A percentile compares a stretch with the other conserved stretches of the same genome.
Conservation (phyloP, 2,888 invertebrate species). For the Pandemis cinnamomeana region DNA sequence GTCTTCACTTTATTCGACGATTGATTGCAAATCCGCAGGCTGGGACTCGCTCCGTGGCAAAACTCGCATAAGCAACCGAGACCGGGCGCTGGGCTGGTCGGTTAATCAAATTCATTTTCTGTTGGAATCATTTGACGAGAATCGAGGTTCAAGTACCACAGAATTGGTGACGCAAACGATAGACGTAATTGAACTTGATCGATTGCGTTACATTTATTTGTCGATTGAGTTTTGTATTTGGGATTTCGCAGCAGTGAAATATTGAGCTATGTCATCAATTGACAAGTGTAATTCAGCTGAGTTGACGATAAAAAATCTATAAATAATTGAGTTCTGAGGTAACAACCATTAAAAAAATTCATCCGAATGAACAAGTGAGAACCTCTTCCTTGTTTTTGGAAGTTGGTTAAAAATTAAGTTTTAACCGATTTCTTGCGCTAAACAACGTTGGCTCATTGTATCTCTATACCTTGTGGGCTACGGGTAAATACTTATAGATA, state of each 20-base stretch:
- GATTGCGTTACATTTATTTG: constrained; percentile 18
- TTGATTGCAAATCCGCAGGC: constrained; percentile 23
- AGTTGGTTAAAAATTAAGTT: too few species aligned
- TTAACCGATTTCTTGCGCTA: too few species aligned
- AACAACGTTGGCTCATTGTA: too few species aligned
- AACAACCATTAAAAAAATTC: too few species aligned
- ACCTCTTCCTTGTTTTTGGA: too few species aligned
- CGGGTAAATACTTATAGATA: too few species aligned
- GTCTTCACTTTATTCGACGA: constrained; percentile 24
- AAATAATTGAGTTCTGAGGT: too few species aligned
- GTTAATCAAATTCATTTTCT: constrained; percentile 22
- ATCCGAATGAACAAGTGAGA: too few species aligned
- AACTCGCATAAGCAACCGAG: constrained; percentile 12
- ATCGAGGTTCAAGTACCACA: constrained; percentile 12
- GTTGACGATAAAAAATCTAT: background rate
- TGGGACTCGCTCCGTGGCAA: constrained; percentile 11
- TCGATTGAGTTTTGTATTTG: background rate
- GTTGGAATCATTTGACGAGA: constrained; percentile 15
- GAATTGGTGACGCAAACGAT: constrained; percentile 13
- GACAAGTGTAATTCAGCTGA: background rate
- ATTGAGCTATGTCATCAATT: background rate
- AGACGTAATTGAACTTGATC: constrained; percentile 12
- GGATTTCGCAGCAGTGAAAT: background rate
- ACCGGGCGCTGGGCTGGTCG: constrained; percentile 2
- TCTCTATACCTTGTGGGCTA: too few species aligned